phyloP scores from a whole-genome alignment of 53 echinoderm and acorn worm species.

The Glandiceps talaboti region DNA sequence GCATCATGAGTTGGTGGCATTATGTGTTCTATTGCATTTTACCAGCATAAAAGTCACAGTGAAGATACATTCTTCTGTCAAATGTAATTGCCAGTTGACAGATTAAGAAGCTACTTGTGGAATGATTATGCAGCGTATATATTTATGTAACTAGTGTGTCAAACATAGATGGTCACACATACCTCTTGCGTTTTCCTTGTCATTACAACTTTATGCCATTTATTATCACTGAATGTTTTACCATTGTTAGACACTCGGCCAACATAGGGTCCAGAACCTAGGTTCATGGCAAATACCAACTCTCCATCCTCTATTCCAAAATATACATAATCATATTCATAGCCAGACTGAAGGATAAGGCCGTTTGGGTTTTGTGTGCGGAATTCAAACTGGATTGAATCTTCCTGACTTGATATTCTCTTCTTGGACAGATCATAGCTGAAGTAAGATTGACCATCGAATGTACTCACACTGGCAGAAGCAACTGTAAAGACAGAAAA shows the following conservation, averaged over 20 bases:
- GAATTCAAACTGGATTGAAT: slow-evolving; percentile 75
- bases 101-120: no score
- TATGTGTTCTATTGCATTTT: no score
- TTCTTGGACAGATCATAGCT: slow-evolving; percentile 48
- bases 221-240: slow-evolving; percentile 50
- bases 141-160: no score
- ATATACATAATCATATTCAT: slow-evolving; percentile 64
- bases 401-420: slow-evolving; percentile 24
- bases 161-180: no score
- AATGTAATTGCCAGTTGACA: no score
- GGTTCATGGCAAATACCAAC: slow-evolving; percentile 53
- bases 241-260: slow-evolving; percentile 20
- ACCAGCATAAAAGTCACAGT: no score
- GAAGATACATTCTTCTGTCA: no score
- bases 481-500: slow-evolving; percentile 17
- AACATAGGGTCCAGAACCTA: slow-evolving; percentile 76
- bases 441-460: slow-evolving; percentile 70
- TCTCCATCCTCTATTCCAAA: slow-evolving; percentile 50
- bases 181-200: slow-evolving; percentile 40
- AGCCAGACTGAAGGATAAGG: slow-evolving; percentile 42
- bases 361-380: slow-evolving; percentile 47
- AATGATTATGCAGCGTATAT: no score
- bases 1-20: no score
- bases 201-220: slow-evolving; percentile 83
- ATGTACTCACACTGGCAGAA: slow-evolving; percentile 53